A percentile compares a stretch with the other conserved stretches of the same genome.
phyloP scores from a whole-genome alignment of 2,888 invertebrate genomes.

The Cephus sareptanus region DNA sequence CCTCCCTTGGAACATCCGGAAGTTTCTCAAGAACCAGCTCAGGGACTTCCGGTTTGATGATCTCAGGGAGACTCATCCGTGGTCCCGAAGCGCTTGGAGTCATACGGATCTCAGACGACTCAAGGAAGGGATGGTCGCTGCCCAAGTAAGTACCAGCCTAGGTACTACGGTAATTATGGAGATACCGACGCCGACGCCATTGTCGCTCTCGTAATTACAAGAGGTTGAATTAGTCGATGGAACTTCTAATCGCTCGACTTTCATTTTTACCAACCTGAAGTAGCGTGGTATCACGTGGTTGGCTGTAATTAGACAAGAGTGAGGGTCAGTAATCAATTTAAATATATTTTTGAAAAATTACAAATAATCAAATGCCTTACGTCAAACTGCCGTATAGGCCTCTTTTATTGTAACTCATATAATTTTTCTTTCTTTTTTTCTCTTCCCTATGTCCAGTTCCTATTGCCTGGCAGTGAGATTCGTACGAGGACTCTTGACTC shows the following conservation, averaged over 20 bases:
- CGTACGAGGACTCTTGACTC: not conserved
- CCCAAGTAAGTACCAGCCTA: constrained; percentile 72
- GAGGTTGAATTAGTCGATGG: not conserved
- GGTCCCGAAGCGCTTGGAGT: constrained; percentile 80
- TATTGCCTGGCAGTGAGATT: not conserved
- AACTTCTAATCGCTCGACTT: not conserved
- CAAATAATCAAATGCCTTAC: not conserved
- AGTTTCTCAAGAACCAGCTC: constrained; percentile 89
- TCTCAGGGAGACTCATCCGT: constrained; percentile 76
- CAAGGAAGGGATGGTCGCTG: constrained; percentile 79
- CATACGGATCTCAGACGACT: constrained; percentile 83
- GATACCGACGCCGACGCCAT: not conserved
- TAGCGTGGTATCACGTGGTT: not conserved
- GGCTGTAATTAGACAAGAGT: not conserved
- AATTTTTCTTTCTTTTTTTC: not conserved
- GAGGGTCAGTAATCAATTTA: not conserved
- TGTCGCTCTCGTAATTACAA: not conserved
- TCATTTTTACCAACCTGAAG: not conserved
- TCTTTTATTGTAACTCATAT: not conserved
- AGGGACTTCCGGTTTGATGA: constrained; percentile 84
- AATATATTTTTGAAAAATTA: not conserved
- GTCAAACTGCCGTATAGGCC: not conserved
- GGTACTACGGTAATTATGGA: not conserved
- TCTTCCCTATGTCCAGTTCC: not conserved
- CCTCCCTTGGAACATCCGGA: constrained; percentile 90